These are phyloP conservation scores for Chunga burmeisteri DNA, from an alignment of 2,113 vertebrate species.

Conservation along the genomic window DNA sequence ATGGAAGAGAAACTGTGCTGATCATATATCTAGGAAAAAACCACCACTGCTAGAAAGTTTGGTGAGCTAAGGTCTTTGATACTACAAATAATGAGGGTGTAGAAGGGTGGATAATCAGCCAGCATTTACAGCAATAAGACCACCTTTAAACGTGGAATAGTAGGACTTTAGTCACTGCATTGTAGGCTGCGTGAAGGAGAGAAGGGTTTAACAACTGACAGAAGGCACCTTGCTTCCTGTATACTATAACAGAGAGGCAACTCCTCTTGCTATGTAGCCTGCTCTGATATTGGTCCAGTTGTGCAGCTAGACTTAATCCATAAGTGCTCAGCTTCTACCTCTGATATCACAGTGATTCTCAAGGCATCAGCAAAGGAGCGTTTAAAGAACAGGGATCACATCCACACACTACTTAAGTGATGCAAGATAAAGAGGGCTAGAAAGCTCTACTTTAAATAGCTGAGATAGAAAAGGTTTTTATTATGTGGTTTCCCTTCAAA, in stretches of 20 bases:
- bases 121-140: conserved; percentile 47
- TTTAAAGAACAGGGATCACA: neutral
- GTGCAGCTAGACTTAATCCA: neutral
- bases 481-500: neutral
- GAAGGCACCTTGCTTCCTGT: neutral
- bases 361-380: neutral
- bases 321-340: conserved; percentile 13
- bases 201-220: neutral
- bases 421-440: neutral
- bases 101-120: neutral
- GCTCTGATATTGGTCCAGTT: neutral
- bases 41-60: neutral
- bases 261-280: neutral
- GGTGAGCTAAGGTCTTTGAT: neutral
- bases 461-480: neutral
- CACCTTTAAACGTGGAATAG: accelerated
- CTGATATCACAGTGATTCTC: neutral
- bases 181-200: neutral
- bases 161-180: accelerated
- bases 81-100: neutral
- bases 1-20: neutral
- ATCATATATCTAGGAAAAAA: neutral
- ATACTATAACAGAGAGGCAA: neutral
- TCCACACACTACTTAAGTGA: neutral
- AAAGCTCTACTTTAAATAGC: neutral